phyloP scores from a whole-genome alignment of 30 jellyfish, hydroid and myxozoan genomes.

The Thelohanellus kitauei region DNA sequence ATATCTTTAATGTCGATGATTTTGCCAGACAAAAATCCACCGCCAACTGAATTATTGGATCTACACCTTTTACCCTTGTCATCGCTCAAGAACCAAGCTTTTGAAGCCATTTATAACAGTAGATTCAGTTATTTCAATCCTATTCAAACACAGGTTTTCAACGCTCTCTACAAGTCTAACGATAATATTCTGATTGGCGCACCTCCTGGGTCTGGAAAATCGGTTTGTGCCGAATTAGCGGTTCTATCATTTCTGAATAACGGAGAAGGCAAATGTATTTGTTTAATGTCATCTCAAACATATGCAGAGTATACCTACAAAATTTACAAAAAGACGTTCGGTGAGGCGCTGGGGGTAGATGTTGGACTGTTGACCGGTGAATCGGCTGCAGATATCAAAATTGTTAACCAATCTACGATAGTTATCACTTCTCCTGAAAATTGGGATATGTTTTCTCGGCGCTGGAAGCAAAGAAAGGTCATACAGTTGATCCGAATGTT shows the following conservation, averaged over 20 bases:
- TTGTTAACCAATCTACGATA: slow-evolving; percentile 38
- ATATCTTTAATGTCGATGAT: slow-evolving; percentile 56
- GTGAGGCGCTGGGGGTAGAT: slow-evolving; percentile 35
- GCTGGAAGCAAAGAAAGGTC: slow-evolving; percentile 82
- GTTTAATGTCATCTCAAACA: slow-evolving; percentile 38
- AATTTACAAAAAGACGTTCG: slow-evolving; percentile 54
- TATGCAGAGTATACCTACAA: slow-evolving; percentile 66
- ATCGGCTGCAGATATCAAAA: slow-evolving; percentile 51
- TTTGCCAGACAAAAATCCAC: slow-evolving; percentile 83
- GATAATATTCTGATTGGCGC: slow-evolving; percentile 84
- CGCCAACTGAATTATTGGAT: slow-evolving; percentile 75
- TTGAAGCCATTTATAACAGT: slow-evolving; percentile 39
- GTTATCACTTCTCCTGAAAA: slow-evolving; percentile 56
- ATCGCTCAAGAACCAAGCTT: slow-evolving; percentile 43
- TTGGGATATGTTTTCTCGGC: slow-evolving; percentile 71
- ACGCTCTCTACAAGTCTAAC: slow-evolving; percentile 69
- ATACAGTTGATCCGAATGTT: slow-evolving; percentile 49
- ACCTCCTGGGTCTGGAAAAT: slow-evolving; percentile 86
- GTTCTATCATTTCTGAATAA: slow-evolving; percentile 29
- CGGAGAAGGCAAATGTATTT: slow-evolving; percentile 52
- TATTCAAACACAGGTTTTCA: slow-evolving; percentile 79
- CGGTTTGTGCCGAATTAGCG: slow-evolving; percentile 79
- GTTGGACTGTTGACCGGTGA: slow-evolving; percentile 81
- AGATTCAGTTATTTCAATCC: slow-evolving; percentile 75
- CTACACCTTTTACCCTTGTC: slow-evolving; percentile 81